Base-by-base conservation (phyloP, 2,888 invertebrate genomes). In the Drosophila multiciliata region DNA sequence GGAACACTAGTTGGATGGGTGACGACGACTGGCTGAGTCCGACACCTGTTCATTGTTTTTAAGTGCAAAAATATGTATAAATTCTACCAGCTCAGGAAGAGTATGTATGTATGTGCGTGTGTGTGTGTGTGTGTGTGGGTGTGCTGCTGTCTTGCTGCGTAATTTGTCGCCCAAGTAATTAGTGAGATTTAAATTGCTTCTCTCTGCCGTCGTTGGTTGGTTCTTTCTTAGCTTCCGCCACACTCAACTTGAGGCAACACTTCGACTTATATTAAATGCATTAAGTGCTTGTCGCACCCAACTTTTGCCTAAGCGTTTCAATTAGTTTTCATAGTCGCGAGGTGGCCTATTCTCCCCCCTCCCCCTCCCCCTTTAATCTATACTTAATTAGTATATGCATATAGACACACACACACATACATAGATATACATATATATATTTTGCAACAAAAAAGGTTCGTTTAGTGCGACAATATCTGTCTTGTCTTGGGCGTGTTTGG, bases 81-180 rank as follows among this genome's bases (percentile, higher is more conserved):
- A 64, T 71, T 60, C 33, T 29, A 12, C 38, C 20, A 38, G 54
- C 36, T 4, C 49, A 9, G 5, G 17, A 6, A 5, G 45, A 8
- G 45, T 45, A n/a, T 40, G 9, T 40, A 15, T 58, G 33, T 50
- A 33, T 53, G 57, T 61, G 50, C 38, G 48, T 23, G 53, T 52
- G 55, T 23, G 53, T 38, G 42, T 61, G 38, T 55, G 60, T 52
- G 52, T 64, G 20, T 42, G 50, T 45, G 33, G 52, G 40, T 32
- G 40, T 54, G 57, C 53, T 78, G 49, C 60, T 65, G 62, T 74
- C 81, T 66, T 60, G 59, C 70, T 67, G 76, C 75, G 91, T 87
- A 91, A 91, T 91, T 91, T 91, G 91, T 91, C 91, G 91, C 90
- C 83, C 83, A 85, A 90, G 91, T 91, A 91, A 91, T 91, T 91